These are phyloP conservation scores for Pelobates fuscus DNA, from an alignment of 2,113 vertebrate genomes.

Conservation along the genomic window DNA sequence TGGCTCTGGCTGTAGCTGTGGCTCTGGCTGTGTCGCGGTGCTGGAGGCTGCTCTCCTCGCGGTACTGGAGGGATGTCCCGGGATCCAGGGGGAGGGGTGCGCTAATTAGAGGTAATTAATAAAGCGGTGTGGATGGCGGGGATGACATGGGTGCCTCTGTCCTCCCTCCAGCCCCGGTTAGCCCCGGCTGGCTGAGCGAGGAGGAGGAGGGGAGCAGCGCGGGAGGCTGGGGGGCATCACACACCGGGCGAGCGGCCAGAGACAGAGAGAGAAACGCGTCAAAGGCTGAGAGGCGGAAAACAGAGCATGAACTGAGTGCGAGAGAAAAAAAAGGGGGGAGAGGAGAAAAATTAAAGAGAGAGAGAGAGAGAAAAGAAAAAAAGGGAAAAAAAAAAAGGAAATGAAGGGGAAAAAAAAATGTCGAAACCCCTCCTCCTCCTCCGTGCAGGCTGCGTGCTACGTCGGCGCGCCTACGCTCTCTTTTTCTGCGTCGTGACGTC, in stretches of 20 bases:
- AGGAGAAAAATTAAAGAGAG: constrained; percentile 17
- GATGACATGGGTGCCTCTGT: constrained; percentile 43
- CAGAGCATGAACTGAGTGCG: constrained; percentile 15
- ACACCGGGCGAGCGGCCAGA: no score
- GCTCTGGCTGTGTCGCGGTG: no score
- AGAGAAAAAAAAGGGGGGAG: constrained; percentile 21
- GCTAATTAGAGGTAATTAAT: constrained; percentile 19
- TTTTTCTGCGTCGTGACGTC: constrained; percentile 29
- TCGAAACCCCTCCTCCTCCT: constrained; percentile 46
- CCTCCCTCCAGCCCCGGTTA: constrained; percentile 47
- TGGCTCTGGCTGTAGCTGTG: no score
- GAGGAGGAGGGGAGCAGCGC: constrained; percentile 31
- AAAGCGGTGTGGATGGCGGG: constrained; percentile 25
- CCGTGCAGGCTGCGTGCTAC: constrained; percentile 33
- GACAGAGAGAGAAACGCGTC: no score
- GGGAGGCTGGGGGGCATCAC: constrained; percentile 39
- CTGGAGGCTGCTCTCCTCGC: neutral
- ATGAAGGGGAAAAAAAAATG: constrained; percentile 37
- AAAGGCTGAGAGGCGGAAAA: constrained; percentile 33
- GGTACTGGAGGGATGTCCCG: neutral
- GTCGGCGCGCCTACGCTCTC: neutral
- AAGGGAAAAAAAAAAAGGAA: constrained; percentile 23
- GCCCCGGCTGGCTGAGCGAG: constrained; percentile 30
- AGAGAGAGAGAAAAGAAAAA: constrained; percentile 28
- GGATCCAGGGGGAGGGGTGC: no score